These are phyloP conservation scores for Apostichopus parvimensis DNA, from an alignment of 35 echinoderm and acorn worm genomes.

Conservation along the genomic window DNA sequence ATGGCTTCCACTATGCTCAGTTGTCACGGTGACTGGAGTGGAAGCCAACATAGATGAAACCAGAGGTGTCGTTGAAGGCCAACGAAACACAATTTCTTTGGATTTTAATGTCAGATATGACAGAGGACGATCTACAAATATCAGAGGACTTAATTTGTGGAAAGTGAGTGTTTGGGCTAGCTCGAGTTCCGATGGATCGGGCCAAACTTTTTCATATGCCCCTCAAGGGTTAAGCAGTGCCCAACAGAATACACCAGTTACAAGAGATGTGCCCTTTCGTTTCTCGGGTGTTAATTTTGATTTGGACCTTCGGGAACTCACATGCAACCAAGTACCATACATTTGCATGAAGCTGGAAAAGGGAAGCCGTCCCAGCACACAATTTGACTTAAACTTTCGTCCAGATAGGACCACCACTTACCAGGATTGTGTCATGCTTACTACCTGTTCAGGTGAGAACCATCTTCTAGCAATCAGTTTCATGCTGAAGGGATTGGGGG, in stretches of 20 bases:
- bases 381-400: conserved; percentile 64
- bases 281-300: conserved; percentile 60
- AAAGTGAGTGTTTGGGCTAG: conserved; percentile 68
- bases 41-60: background rate
- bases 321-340: conserved; percentile 72
- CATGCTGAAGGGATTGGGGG: too few species aligned
- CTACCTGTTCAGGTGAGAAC: conserved; percentile 37
- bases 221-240: conserved; percentile 38
- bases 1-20: background rate
- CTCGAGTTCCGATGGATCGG: conserved; percentile 32
- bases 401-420: conserved; percentile 42
- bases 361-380: conserved; percentile 42
- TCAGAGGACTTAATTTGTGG: conserved; percentile 70
- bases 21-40: conserved; percentile 45
- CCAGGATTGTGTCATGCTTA: conserved; percentile 41
- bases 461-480: too few species aligned
- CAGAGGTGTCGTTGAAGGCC: conserved; percentile 27
- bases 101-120: conserved; percentile 26
- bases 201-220: conserved; percentile 39
- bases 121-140: conserved; percentile 3
- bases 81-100: conserved; percentile 32
- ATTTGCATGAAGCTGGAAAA: conserved; percentile 82
- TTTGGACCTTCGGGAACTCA: conserved; percentile 73
- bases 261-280: conserved; percentile 48
- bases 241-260: conserved; percentile 25